Percentiles rank a stretch among this genome's conserved stretches.
These are phyloP conservation scores for Capreolus pygargus DNA, from an alignment of 2,113 vertebrate genomes.

Conservation along the genomic window DNA sequence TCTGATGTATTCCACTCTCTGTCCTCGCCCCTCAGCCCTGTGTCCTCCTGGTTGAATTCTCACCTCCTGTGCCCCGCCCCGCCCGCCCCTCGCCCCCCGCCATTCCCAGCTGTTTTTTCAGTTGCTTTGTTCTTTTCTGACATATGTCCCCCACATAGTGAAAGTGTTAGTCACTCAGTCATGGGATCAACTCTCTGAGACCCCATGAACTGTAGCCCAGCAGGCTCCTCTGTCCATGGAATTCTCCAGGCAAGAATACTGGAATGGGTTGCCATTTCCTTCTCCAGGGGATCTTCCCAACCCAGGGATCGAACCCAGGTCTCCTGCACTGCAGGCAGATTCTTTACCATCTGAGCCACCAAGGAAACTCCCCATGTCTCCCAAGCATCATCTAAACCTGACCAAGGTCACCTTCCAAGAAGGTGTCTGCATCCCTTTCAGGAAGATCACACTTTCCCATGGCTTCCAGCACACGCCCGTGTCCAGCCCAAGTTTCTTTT, in stretches of 20 bases:
- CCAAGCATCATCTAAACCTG: background rate
- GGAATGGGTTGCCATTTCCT: background rate
- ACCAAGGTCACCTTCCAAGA: background rate
- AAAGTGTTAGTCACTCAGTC: background rate
- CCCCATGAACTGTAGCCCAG: background rate
- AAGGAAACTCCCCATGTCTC: background rate
- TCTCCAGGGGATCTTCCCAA: background rate
- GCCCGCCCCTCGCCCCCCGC: fast-evolving
- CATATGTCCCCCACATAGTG: background rate
- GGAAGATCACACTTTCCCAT: background rate
- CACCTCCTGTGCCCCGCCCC: fast-evolving
- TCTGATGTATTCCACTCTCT: background rate
- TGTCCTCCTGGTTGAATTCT: background rate
- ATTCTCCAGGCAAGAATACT: background rate
- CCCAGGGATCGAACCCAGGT: background rate
- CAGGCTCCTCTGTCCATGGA: background rate
- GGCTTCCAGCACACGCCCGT: background rate
- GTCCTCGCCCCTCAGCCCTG: background rate
- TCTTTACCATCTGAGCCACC: background rate
- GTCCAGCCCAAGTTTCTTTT: background rate
- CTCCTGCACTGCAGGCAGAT: background rate
- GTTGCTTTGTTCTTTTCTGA: background rate
- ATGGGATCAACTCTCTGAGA: background rate
- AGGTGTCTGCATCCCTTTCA: background rate
- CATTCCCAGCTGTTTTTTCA: background rate